phyloP scores from a whole-genome alignment of 2,797 vertebrate species.

The Pangasius krempfi region DNA sequence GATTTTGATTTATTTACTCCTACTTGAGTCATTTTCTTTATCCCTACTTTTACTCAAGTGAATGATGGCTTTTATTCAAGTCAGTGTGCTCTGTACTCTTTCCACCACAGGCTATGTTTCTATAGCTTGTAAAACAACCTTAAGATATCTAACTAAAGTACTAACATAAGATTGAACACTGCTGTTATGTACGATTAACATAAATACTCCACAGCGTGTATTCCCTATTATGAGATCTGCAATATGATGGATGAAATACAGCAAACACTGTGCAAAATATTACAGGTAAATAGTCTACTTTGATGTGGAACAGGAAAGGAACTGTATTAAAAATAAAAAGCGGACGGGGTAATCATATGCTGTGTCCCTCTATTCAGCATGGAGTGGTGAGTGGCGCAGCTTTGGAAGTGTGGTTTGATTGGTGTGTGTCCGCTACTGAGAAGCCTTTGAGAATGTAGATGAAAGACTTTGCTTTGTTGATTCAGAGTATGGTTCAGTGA shows the following conservation, averaged over 20 bases:
- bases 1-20: not conserved
- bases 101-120: not conserved
- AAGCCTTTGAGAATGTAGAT: conserved; percentile 50
- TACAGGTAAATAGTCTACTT: not conserved
- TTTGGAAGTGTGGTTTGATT: conserved; percentile 55
- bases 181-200: not conserved
- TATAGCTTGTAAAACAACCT: not conserved
- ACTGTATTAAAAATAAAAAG: conserved; percentile 28
- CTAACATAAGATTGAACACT: not conserved
- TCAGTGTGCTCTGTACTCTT: not conserved
- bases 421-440: conserved; percentile 42
- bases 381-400: conserved; percentile 36
- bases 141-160: not conserved
- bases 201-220: not conserved
- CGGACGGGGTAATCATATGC: conserved; percentile 23
- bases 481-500: conserved; percentile 46
- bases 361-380: conserved; percentile 23
- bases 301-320: conserved; percentile 31
- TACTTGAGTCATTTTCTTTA: too few relatives aligned
- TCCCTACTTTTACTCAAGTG: not conserved
- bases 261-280: not conserved
- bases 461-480: conserved; percentile 55
- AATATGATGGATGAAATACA: not conserved
- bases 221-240: not conserved
- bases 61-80: not conserved